Conservation (phyloP, 1,140 invertebrate genomes). For the Drepana arcuata region DNA sequence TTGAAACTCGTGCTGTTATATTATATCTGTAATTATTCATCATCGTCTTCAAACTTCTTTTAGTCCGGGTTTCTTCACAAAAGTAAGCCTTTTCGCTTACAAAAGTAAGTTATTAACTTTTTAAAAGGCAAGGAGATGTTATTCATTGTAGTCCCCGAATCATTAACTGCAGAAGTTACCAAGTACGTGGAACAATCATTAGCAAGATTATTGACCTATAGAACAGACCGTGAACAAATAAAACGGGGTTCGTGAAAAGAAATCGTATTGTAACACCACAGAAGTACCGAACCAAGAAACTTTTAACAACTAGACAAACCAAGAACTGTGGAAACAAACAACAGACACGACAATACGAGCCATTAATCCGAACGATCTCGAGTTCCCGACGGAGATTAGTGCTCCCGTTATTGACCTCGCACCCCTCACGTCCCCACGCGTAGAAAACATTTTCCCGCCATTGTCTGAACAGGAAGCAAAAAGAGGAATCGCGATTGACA, state of each 20-base stretch:
- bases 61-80: no score
- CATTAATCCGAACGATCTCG: conserved; percentile 61
- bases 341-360: conserved; percentile 57
- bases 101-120: no score
- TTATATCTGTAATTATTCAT: no score
- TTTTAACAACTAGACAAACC: conserved; percentile 38
- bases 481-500: conserved; percentile 54
- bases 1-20: no score
- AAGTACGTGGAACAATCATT: no score
- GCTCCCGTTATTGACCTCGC: conserved; percentile 44
- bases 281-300: conserved; percentile 35
- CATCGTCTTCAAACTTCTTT: no score
- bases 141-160: no score
- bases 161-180: no score
- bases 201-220: no score
- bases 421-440: conserved; percentile 32
- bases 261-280: conserved; percentile 12
- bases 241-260: conserved; percentile 3
- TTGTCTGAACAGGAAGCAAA: conserved; percentile 53
- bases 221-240: conserved; percentile 8
- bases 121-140: no score
- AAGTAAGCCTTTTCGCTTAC: no score
- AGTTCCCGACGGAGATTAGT: conserved; percentile 58
- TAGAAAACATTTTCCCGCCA: conserved; percentile 58
- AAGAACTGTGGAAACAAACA: conserved; percentile 52